phyloP scores from a whole-genome alignment of 1,140 invertebrate genomes.

The Geopemphigus sp. region DNA sequence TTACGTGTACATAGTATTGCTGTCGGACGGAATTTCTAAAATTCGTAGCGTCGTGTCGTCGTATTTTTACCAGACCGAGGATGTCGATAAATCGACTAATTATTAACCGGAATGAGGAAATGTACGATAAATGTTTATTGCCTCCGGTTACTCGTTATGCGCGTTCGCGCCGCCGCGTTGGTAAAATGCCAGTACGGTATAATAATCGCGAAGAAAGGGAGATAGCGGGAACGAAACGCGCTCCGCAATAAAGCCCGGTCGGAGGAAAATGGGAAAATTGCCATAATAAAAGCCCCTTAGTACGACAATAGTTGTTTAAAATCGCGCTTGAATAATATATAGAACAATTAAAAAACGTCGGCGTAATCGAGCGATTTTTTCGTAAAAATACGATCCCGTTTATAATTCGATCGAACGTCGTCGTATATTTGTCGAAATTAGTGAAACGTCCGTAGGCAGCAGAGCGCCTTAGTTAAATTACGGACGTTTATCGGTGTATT shows the following conservation, averaged over 20 bases:
- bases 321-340: neutral
- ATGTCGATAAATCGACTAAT: slow-evolving; percentile 7
- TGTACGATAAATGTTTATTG: slow-evolving; percentile 13
- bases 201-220: neutral
- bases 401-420: too few species aligned
- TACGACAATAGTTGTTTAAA: slow-evolving; percentile 5
- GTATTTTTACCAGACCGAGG: neutral
- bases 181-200: slow-evolving; percentile 2
- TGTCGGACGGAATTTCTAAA: too few species aligned
- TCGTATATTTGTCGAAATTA: neutral
- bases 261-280: neutral
- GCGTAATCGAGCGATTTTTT: too few species aligned
- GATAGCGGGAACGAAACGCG: neutral
- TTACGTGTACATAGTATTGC: too few species aligned
- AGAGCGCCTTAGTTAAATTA: too few species aligned
- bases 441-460: too few species aligned
- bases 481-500: neutral
- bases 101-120: neutral
- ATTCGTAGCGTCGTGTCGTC: too few species aligned
- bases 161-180: neutral
- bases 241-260: neutral
- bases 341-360: too few species aligned
- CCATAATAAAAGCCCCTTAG: neutral
- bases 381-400: too few species aligned
- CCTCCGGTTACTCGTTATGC: neutral